These are phyloP conservation scores for Acanthis flammea DNA, from an alignment of 2,797 vertebrate species.

Conservation along the genomic window DNA sequence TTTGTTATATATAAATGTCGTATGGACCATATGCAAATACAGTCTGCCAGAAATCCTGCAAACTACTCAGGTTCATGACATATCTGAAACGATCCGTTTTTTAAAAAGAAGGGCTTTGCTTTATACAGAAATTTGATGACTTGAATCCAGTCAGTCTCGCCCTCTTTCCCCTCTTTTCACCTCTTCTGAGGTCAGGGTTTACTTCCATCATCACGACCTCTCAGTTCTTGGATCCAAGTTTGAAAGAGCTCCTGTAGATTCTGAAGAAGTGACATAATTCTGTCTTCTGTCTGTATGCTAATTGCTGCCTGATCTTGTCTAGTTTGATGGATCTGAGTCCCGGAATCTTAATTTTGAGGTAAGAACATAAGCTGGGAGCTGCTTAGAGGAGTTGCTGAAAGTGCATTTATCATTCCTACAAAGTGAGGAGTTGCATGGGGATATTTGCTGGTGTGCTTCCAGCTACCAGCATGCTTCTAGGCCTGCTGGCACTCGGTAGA, in stretches of 20 bases:
- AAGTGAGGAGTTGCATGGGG: not conserved
- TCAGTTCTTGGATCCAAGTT: not conserved
- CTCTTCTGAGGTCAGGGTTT: not conserved
- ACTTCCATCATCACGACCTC: not conserved
- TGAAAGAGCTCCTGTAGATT: constrained; percentile 69
- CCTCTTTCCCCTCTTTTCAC: not conserved
- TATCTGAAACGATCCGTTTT: not conserved
- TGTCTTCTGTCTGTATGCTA: not conserved
- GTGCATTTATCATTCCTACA: not conserved
- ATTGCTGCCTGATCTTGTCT: not conserved
- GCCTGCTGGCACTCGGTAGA: not conserved
- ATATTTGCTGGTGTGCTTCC: not conserved
- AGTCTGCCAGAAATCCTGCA: not conserved
- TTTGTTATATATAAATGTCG: not conserved
- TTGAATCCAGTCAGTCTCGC: not conserved
- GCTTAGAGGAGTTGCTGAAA: not conserved
- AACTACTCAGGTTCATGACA: fast-evolving
- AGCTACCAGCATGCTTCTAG: not conserved
- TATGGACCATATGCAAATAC: not conserved
- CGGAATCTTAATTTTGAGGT: constrained; percentile 17
- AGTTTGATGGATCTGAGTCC: constrained; percentile 33
- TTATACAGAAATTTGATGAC: not conserved
- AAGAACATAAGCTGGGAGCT: not conserved
- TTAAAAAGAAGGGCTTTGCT: not conserved
- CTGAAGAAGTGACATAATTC: not conserved